Evolutionary conservation across 2,797 vertebrate genomes (phyloP), one percentile per base, ranked within the genome.

Genomic region (Chelon auratus): DNA sequence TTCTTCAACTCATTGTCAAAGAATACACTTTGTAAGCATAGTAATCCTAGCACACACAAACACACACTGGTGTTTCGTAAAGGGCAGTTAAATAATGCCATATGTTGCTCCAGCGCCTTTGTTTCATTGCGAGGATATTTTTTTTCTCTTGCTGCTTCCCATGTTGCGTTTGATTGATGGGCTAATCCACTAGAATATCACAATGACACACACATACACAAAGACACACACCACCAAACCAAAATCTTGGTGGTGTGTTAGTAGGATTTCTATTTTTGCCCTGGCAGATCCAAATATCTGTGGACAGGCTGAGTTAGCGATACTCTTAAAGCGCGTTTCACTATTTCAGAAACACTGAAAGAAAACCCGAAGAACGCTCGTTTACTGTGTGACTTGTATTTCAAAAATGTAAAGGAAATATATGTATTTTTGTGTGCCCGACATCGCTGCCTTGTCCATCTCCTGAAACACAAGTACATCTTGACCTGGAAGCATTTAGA

Each of bases 121-220:
- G 85, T 90, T 92, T 90, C 90, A 79, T 75, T 86, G 80, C 55
- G 1, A 75, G 68, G 64, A 84, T 74, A 52, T 80, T 82, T 90
- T 88, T 83, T 80, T 74, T 70, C 47, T 78, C 56, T 82, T 78
- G 53, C 86, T 83, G 87, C 76, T 91, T 88, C 83, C 73, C 65
- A 85, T 89, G 82, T 88, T 84, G 81, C 67, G 61, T 90, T 87
- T 91, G 91, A 93, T 89, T 93, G 94, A 95, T 95, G 93, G 91
- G 88, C 88, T 93, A 92, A 95, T 95, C 95, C 94, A 91, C 87
- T 82, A 72, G 86, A 92, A 91, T 91, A 93, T 94, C 90, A 89
- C 85, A 78, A 72, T 40, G 65, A 86, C 68, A 62, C 72, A 83
- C 68, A 71, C 39, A 9, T 43, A 48, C 76, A 87, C 83, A 66